These are phyloP conservation scores for Ictalurus furcatus DNA, from an alignment of 2,113 vertebrate genomes.

Conservation along the genomic window DNA sequence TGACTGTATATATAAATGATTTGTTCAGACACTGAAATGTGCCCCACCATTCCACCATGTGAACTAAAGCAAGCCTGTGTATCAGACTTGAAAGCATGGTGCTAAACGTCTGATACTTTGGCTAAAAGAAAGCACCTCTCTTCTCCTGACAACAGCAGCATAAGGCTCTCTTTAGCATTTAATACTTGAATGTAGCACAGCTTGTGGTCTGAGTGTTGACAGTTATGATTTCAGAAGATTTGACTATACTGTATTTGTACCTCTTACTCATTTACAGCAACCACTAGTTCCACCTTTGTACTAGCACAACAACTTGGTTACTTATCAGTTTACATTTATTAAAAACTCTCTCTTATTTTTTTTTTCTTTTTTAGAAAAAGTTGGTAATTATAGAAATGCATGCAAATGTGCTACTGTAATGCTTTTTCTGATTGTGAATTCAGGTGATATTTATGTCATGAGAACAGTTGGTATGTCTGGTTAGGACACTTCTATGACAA, in stretches of 20 bases:
- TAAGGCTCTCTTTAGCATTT: slow-evolving; percentile 10
- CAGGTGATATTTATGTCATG: neutral
- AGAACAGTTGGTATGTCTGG: neutral
- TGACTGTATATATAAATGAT: neutral
- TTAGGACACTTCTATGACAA: neutral
- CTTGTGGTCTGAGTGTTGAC: neutral
- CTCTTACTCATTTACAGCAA: neutral
- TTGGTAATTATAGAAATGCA: neutral
- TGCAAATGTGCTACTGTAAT: neutral
- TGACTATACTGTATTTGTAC: slow-evolving; percentile 1
- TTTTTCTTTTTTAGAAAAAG: neutral
- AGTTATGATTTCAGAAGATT: neutral
- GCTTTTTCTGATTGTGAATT: neutral
- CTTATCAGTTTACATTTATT: neutral
- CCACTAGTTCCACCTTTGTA: neutral
- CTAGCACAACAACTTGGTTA: neutral
- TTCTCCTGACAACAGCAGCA: slow-evolving; percentile 17
- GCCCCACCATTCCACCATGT: neutral
- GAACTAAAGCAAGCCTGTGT: neutral
- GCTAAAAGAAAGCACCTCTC: neutral
- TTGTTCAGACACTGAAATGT: neutral
- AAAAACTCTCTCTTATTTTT: neutral
- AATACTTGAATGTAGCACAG: neutral
- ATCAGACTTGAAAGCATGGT: neutral
- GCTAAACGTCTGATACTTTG: neutral